Evolutionary conservation across 2,797 vertebrate genomes (phyloP).

Genomic region (Threskiornis aethiopicus): DNA sequence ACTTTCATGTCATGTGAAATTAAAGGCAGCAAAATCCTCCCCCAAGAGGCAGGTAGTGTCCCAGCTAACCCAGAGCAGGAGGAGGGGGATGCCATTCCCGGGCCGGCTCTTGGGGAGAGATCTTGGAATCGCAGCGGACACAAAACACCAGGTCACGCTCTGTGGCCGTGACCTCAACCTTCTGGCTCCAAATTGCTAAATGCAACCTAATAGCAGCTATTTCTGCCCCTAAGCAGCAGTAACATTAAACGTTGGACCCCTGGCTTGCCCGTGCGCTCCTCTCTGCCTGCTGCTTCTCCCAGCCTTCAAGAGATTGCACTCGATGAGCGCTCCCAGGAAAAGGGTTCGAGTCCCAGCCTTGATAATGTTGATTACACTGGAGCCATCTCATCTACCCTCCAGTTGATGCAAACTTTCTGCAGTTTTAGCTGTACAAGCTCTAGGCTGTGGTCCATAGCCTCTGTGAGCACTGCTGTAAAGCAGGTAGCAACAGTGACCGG

Average conservation of each 20-base stretch:
- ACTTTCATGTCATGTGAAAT: background rate
- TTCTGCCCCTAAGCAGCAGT: slow-evolving; percentile 35
- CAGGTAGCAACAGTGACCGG: background rate
- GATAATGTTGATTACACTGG: background rate
- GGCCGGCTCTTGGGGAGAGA: background rate
- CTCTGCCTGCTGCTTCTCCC: background rate
- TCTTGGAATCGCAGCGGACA: background rate
- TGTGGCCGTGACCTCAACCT: background rate
- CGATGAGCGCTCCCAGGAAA: background rate
- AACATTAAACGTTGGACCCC: background rate
- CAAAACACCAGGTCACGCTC: background rate
- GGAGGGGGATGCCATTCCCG: background rate
- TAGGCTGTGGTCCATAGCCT: background rate
- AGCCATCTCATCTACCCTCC: background rate
- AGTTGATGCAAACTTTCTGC: background rate
- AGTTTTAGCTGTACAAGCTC: background rate
- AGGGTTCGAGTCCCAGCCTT: background rate
- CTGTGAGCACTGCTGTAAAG: background rate
- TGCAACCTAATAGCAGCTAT: slow-evolving; percentile 51
- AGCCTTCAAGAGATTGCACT: background rate
- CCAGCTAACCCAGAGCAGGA: background rate
- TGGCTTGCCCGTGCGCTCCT: background rate
- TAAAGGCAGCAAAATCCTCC: background rate
- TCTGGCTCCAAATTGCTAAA: slow-evolving; percentile 1
- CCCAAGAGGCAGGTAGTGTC: background rate